Base-by-base conservation (phyloP, 92 coral and sea anemone species). In the Bergia sp. region DNA sequence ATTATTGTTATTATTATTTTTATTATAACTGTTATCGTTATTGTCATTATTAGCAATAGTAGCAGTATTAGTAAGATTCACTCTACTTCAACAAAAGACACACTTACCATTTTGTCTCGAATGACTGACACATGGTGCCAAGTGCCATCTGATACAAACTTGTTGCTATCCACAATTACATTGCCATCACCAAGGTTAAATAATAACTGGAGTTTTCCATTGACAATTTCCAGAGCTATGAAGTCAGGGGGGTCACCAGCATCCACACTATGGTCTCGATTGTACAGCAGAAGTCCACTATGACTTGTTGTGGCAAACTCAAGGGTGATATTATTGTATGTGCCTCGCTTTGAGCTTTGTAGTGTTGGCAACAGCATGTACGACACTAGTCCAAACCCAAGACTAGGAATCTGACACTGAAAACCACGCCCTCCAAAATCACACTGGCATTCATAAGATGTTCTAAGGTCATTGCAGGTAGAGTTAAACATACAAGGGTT, bases 81-180 rank as follows among this genome's bases (percentile, higher is more conserved):
- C 29, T 29, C 29, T 29, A 57, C 3, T 65, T 5, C 9, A 38
- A 66, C 20, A 58, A 9, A 40, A 44, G 44, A 8, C 39, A 21
- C 23, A 88, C 94, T 86, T 65, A 97, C 99, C 98, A 81, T 89
- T 73, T 89, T 91, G 82, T 97, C 89, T 43, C 97, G 91, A n/a
- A 95, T 88, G 37, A 90, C 95, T 13, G 92, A 78, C 67, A 95
- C 94, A 61, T 76, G 92, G 85, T 97, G 99, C 99, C 99, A 97
- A 38, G 86, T 86, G 12, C 99, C 99, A 89, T 97, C 99, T 76
- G 92, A 88, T 15, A 97, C 94, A 55, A 82, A 50, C 69, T 80
- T 82, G 78, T 88, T 93, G 9, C 91, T 89, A 7, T 89, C 73
- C 81, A 94, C 88, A 16, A 89, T 93, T 29, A 91, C 93, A 47